Evolutionary conservation across 2,113 vertebrate genomes (phyloP), one percentile per base, ranked within the genome.

Genomic region (Meleagris gallopavo): DNA sequence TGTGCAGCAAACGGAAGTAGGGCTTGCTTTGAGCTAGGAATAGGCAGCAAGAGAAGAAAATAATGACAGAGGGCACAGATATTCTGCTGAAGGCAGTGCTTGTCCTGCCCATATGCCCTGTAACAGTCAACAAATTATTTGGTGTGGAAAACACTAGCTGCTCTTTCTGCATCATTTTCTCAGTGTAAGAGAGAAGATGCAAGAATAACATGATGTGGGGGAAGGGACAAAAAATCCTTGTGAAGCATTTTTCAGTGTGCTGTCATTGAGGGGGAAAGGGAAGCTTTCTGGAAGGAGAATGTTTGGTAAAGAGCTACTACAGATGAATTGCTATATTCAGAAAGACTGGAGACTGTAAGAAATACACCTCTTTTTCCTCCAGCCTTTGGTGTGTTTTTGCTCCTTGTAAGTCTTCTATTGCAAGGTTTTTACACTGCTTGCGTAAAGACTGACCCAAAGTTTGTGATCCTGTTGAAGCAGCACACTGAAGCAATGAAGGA

Each of bases 71-170:
- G 88, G 90, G 79, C 93, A 91, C 92, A 94, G 85, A 93, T 83
- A 93, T 32, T 65, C 88, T 62, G 82, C 85, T 96, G 88, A 96
- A 93, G 90, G 93, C 91, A 95, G 64, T 0, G 2, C 83, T 95
- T 85, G 72, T 89, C 70, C 89, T 90, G 82, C 83, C 79, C 88
- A 58, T 93, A 85, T 95, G 90, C 72, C 85, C 88, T 91, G 75
- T 96, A 93, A 91, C 71, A 92, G 89, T 57, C 84, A 93, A 93
- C 92, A 95, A 93, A 93, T 89, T 89, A 77, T 89, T 91, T 90
- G 22, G 64, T 84, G 64, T 65, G 67, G 90, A 93, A 95, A 94
- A 87, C 78, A 71, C 87, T 75, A 48, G 45, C 50, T 62, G 82
- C 40, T 70, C 72, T 94, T 93, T 91, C 85, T 90, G 75, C 72